A percentile compares a stretch with the other conserved stretches of the same genome.
Conservation (phyloP, 2,888 invertebrate species). For the Sipha maydis region DNA sequence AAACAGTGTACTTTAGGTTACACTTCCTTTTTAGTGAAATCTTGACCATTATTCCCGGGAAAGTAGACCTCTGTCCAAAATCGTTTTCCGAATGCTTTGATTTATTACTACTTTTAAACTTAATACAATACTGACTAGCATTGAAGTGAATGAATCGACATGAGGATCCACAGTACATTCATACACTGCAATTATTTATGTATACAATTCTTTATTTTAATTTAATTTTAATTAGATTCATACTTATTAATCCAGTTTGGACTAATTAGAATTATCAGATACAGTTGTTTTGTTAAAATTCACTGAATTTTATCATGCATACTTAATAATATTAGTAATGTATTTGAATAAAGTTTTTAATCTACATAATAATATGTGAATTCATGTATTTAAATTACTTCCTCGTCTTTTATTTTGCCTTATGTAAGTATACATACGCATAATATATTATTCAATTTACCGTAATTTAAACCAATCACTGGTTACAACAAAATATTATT, state of each 20-base stretch:
- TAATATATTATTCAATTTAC: background rate
- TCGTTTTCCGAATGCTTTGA: background rate
- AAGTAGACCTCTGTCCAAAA: background rate
- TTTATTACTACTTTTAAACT: background rate
- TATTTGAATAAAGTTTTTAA: background rate
- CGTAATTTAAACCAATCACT: background rate
- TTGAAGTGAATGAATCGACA: background rate
- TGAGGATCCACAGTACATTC: background rate
- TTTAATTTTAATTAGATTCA: background rate
- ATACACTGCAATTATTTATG: background rate
- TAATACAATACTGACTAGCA: background rate
- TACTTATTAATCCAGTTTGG: background rate
- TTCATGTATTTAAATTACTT: background rate
- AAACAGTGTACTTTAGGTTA: background rate
- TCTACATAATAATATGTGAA: background rate
- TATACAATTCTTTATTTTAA: background rate
- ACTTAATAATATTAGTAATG: too few species aligned
- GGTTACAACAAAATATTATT: background rate
- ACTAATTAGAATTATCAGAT: background rate
- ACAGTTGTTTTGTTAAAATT: background rate
- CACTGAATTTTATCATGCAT: too few species aligned
- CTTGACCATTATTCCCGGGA: background rate
- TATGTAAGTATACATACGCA: background rate
- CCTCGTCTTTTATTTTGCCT: background rate
- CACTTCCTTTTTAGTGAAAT: background rate